Percentiles rank a stretch among this genome's conserved stretches.
These are phyloP conservation scores for Malthinus seriepunctatus DNA, from an alignment of 2,888 invertebrate species.

Conservation along the genomic window DNA sequence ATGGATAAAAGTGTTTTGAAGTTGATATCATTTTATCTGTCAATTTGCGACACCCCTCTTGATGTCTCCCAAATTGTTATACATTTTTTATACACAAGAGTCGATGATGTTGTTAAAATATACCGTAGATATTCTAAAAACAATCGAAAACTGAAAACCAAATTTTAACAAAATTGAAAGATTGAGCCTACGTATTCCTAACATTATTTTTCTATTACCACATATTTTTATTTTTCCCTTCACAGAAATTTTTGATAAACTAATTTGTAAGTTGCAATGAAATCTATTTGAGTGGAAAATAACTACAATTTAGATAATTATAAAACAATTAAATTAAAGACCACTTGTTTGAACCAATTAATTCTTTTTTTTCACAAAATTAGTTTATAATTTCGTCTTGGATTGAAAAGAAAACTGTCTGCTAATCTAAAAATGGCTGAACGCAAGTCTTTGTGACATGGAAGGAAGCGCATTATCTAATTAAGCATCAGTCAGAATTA, in stretches of 20 bases:
- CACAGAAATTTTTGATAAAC: too few species aligned
- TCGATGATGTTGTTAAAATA: constrained; percentile 31
- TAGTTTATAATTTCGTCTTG: constrained; percentile 7
- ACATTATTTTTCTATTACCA: too few species aligned
- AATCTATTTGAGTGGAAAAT: too few species aligned
- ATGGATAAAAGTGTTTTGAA: constrained; percentile 12
- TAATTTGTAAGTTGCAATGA: too few species aligned
- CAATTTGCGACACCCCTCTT: constrained; percentile 28
- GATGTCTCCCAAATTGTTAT: constrained; percentile 30
- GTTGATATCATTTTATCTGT: constrained; percentile 26
- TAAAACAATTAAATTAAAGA: neutral
- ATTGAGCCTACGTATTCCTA: too few species aligned
- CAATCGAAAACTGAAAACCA: constrained; percentile 14
- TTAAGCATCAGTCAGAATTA: constrained; percentile 53
- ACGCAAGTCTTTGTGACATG: constrained; percentile 28
- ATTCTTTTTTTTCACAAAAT: constrained; percentile 1
- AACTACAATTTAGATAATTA: too few species aligned
- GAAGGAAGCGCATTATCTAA: constrained; percentile 47
- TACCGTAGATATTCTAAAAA: constrained; percentile 19
- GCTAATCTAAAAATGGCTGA: constrained; percentile 12
- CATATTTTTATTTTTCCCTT: too few species aligned
- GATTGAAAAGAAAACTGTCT: constrained; percentile 18
- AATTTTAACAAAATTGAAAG: constrained; percentile 15
- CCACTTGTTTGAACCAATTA: constrained; percentile 2
- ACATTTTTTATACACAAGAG: constrained; percentile 29